Evolutionary conservation across 2,888 invertebrate genomes (phyloP).

Genomic region (Capitulum mitella): DNA sequence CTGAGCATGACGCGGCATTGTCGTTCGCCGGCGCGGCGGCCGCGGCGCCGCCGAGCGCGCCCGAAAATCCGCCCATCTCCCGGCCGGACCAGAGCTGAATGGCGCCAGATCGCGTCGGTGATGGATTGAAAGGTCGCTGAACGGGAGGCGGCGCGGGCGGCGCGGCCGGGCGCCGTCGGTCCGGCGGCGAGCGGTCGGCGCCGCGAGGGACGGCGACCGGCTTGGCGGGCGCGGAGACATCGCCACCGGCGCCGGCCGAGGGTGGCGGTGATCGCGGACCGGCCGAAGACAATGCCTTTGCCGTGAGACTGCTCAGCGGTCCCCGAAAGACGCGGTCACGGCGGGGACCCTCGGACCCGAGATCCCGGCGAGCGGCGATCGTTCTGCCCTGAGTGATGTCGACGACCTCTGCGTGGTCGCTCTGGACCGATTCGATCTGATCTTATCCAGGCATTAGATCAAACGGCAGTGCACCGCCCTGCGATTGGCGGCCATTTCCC

Average conservation of each 20-base stretch:
- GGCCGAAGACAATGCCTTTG: too few species aligned
- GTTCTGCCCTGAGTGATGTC: too few species aligned
- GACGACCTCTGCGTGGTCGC: too few species aligned
- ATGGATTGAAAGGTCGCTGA: not conserved
- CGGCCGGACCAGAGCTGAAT: not conserved
- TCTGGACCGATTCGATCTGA: too few species aligned
- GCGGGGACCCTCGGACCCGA: too few species aligned
- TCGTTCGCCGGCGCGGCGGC: not conserved
- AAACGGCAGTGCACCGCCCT: too few species aligned
- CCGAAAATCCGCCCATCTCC: not conserved
- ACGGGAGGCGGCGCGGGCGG: not conserved
- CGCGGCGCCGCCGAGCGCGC: not conserved
- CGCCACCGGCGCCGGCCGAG: not conserved
- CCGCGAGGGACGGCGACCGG: too few species aligned
- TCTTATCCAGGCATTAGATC: too few species aligned
- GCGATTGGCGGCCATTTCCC: too few species aligned
- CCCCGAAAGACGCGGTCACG: too few species aligned
- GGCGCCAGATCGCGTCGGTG: not conserved
- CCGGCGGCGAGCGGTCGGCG: not conserved
- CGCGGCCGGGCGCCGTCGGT: not conserved
- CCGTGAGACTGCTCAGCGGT: too few species aligned
- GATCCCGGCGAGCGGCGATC: too few species aligned
- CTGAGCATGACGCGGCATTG: not conserved
- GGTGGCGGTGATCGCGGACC: not conserved
- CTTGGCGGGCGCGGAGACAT: not conserved